Percentiles rank a stretch among this genome's conserved stretches.
phyloP scores from a whole-genome alignment of 2,797 vertebrate genomes.

The Parauchenoglanis punctatus region DNA sequence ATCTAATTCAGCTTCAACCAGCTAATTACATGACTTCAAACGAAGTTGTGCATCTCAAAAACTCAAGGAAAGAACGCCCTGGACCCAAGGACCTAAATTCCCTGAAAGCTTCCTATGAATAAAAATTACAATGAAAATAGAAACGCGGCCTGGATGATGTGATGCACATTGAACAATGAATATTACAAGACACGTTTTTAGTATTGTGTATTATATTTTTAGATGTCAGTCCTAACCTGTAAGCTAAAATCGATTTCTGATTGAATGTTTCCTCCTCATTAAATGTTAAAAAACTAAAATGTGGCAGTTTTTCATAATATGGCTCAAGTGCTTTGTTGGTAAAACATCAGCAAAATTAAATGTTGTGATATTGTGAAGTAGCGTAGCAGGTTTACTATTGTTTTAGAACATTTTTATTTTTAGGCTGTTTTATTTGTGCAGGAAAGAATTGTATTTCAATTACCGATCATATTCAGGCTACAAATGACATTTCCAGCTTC shows the following conservation, averaged over 20 bases:
- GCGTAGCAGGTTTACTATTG: not conserved
- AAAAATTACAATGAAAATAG: not conserved
- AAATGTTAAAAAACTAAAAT: not conserved
- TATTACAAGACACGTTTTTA: not conserved
- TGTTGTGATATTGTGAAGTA: not conserved
- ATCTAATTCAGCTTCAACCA: not conserved
- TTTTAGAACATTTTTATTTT: not conserved
- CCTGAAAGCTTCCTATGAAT: not conserved
- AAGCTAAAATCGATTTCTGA: not conserved
- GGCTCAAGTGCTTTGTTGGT: not conserved
- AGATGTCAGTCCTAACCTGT: not conserved
- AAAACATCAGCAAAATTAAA: not conserved
- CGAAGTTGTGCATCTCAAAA: not conserved
- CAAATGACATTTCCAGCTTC: not conserved
- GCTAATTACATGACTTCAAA: slow-evolving; percentile 20
- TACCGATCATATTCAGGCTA: not conserved
- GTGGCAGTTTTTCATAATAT: not conserved
- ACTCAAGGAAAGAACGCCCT: not conserved
- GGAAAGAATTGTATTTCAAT: not conserved
- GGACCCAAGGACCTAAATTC: not conserved
- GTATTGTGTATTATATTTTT: not conserved
- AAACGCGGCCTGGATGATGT: not conserved
- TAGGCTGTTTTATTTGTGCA: not conserved
- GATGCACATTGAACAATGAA: not conserved
- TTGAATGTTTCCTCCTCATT: not conserved